Base-by-base conservation (phyloP, 30 jellyfish, hydroid and myxozoan species). In the Sanderia malayensis region DNA sequence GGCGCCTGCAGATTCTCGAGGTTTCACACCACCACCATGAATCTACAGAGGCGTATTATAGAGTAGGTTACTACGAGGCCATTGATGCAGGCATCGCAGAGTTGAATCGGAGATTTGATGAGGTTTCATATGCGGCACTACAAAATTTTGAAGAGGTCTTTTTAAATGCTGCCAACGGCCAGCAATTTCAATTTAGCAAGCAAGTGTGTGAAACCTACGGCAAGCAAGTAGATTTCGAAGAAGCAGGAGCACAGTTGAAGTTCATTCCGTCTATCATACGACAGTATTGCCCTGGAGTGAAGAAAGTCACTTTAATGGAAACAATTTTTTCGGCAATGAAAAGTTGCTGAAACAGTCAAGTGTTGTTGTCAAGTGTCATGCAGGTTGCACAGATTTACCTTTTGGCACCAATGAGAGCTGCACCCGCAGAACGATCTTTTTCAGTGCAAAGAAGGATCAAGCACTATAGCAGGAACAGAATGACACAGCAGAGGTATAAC, bases 401-500 rank as follows among this genome's bases (percentile, higher is more conserved):
- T 46, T 57, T 71, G 53, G 83, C 83, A 7, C 83, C 83, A 31
- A 47, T 71, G 59, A 71, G 74, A 23, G 83, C 71, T 44, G 61
- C 71, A 9, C 49, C 83, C 29, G 73, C 72, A 6, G 83, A 71
- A 71, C 23, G 83, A 53, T 46, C 83, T 1, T 71, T 46, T 52
- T 46, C 83, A 26, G 41, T 44, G 20, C 74, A 71, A 30, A 28
- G 74, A 52, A 26, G 83, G 32, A 6, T 71, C 25, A 22, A 49
- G 29, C 27, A 30, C 1, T 71, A 71, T 31, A 17, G 24, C 32
- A 52, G 74, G 24, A 46, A 58, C 61, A 52, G 52, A 26, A 52
- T 73, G 74, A 73, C 85, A 31, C 34, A 73, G 85, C 21, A 71
- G 30, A 44, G 83, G 55, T 73, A 73, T 41, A 73, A 73, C 44